Conservation (phyloP, 2,888 invertebrate genomes). For the Branchellion lobata region DNA sequence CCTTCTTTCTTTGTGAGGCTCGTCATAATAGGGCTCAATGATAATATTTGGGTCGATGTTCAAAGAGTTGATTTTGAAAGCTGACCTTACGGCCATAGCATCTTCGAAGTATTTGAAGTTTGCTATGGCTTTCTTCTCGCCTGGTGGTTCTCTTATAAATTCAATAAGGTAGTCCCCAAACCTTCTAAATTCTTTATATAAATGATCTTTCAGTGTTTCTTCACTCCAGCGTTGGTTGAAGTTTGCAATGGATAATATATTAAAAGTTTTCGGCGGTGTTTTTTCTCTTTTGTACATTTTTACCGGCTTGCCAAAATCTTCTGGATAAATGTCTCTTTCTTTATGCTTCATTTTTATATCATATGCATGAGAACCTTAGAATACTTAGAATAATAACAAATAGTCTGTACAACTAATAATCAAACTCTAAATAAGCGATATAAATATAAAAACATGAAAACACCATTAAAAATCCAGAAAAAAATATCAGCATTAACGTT, state of each 20-base stretch:
- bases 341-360: conserved; percentile 38
- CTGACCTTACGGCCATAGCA: conserved; percentile 25
- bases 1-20: background rate
- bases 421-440: too few relatives aligned
- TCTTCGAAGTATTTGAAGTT: conserved; percentile 35
- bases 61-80: conserved; percentile 32
- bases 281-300: conserved; percentile 29
- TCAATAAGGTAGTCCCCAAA: conserved; percentile 91
- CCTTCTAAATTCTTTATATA: conserved; percentile 90
- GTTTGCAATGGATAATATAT: conserved; percentile 82
- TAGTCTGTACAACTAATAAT: too few relatives aligned
- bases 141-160: conserved; percentile 76
- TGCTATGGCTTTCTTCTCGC: conserved; percentile 59
- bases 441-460: too few relatives aligned
- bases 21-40: conserved; percentile 10
- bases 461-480: too few relatives aligned
- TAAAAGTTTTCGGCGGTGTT: conserved; percentile 60
- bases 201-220: conserved; percentile 84
- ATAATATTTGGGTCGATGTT: conserved; percentile 27
- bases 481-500: too few relatives aligned
- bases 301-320: background rate
- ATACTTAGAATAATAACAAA: too few relatives aligned
- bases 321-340: conserved; percentile 31
- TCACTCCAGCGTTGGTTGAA: conserved; percentile 85
- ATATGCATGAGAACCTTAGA: too few relatives aligned